Evolutionary conservation across 2,113 vertebrate genomes (phyloP), one percentile per base, ranked within the genome.

Genomic region (Tinamus guttatus): DNA sequence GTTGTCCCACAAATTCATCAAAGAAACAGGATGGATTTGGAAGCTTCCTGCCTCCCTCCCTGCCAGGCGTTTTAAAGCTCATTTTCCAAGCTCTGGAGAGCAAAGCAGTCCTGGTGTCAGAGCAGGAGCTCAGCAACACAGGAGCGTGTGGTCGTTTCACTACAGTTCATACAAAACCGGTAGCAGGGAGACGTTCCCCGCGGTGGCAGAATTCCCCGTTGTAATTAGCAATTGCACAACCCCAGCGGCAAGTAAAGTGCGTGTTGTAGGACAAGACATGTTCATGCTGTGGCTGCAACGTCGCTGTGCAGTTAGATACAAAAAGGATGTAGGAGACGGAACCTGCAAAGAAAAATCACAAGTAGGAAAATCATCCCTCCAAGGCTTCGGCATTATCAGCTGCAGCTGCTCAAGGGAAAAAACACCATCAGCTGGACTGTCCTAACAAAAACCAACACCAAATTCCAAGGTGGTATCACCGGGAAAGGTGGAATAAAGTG

Each of bases 401-500:
- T 36, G 59, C 49, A 81, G 62, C 40, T 63, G 54, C 41, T 28
- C 21, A 78, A 70, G 70, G 49, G 62, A 63, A 74, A 51, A 65
- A 58, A 25, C 19, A 9, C 6, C 22, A 15, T 43, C n/a, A 45
- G 0, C 3, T 68, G 56, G 77, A 69, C 71, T 86, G 71, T 30
- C 3, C 0, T 18, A 65, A 70, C 7, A 70, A 73, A 52, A 85
- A 63, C 9, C 4, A 25, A 16, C 12, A 40, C 4, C 34, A 80
- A 79, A 49, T 49, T 49, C 49, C 19, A 19, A 43, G 64, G 67
- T 69, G 25, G 78, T 3, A 15, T 45, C 65, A 49, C 59, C 6
- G 0, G 20, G 54, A 15, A 0, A 0, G 49, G 49, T 60, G 38
- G n/a, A 60, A 17, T 0, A 5, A n/a, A 3, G 12, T 1, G 2